Evolutionary conservation across 2,888 invertebrate genomes (phyloP), one percentile per base, ranked within the genome.

Genomic region (Platycheirus rosarum): DNA sequence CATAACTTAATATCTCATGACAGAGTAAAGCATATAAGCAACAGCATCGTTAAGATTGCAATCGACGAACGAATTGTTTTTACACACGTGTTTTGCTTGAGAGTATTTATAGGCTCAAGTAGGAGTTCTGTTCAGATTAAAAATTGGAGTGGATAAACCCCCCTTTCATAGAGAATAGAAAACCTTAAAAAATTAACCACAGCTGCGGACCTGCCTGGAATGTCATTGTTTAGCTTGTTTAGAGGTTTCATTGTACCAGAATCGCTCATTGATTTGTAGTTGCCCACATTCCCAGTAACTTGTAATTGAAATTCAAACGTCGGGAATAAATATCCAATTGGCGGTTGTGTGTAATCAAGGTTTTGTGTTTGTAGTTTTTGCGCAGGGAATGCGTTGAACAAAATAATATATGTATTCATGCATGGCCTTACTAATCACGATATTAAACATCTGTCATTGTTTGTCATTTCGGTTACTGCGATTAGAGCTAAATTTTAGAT

Each of bases 291-390:
- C 44, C 16, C 53, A 14, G n/a, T 9, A 14, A 51, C 14, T 35
- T 68, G 37, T n/a, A 53, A 79, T 63, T 74, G 49, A 51, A 73
- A 65, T 69, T 69, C 63, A 69, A 63, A 68, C 37, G 55, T 18
- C 35, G 55, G 55, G 68, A 55, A 68, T 68, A 16, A 57, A 35
- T 49, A 55, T 53, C 57, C 23, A 73, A 29, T 68, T 29, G 7
- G 32, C 37, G 13, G 14, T 69, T 37, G 69, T 35, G 14, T 20
- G 40, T 44, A 37, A 32, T 68, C 55, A 57, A 57, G 73, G 48
- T 48, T 66, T 40, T 35, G n/a, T 6, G 11, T 8, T 32, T 11
- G n/a, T n/a, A 2, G 8, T n/a, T 1, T n/a, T 11, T n/a, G n/a
- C n/a, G 11, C 18, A 18, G 42, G 32, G 29, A 7, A 26, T 46